Base-by-base conservation (phyloP, 2,888 invertebrate species). In the Neoaliturus tenellus region DNA sequence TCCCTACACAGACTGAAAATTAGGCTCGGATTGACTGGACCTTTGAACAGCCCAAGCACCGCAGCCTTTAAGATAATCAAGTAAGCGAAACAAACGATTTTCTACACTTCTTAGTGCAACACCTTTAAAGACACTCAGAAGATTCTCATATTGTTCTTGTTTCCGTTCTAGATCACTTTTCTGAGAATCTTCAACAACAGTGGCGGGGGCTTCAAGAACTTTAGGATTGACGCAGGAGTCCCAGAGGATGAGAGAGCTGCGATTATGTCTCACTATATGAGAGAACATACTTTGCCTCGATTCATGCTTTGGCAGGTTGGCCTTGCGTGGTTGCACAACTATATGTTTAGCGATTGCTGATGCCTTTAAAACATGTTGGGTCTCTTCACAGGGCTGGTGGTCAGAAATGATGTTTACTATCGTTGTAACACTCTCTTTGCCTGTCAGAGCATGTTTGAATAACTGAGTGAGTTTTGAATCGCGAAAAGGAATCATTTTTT, bases 401-500 rank as follows among this genome's bases (percentile, higher is more conserved):
- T 94, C 91, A 0, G 97, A 96, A 89, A 95, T 96, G 0, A 98
- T 92, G 80, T 96, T 98, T 0, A 98, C 96, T 87, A 98, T 94
- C 95, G 98, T 96, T 28, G 93, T 92, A 0, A 96, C 93, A 25
- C 93, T 90, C 91, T 96, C 93, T 0, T 92, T 90, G 0, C 97
- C 97, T 0, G 93, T 92, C 25, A 98, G 91, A 0, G 96, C 95
- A 1, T 94, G 93, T 89, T 98, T 97, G 71, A 97, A 94, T 0
- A 98, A 90, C 78, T 96, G 93, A 0, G 98, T 98, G 55, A 99
- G 91, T 89, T 98, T 98, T 0, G 98, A 98, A 85, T 98, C 98
- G 62, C 98, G 92, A 89, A 92, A 94, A 0, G 95, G 95, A 2
- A 94, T 91, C 6, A 92, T 88, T 85, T 83, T 88, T 20, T 14